Evolutionary conservation across 1,140 invertebrate species (phyloP), one percentile per base, ranked within the genome.

Genomic region (Hesperophylax magnus): DNA sequence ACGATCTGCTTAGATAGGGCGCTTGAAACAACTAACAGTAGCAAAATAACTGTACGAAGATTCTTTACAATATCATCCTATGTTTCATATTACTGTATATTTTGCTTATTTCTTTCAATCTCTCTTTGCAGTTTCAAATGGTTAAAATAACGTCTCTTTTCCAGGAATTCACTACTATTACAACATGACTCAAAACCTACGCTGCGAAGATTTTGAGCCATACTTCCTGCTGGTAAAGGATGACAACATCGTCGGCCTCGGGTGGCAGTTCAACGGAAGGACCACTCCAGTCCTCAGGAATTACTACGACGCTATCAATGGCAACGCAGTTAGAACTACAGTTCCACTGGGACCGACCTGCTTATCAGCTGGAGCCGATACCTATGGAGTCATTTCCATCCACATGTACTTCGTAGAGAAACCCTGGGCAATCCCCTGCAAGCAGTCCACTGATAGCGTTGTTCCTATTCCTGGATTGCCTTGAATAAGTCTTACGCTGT

Each of bases 291-390:
- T 63, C 14, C 69, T 61, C 52, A 80, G 77, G 8, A 77, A 86
- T 60, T 87, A 86, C 86, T 87, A 86, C 20, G 87, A 87, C 63
- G 84, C 79, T 27, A 74, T 82, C 86, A 86, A 5, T 8, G 22
- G 22, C 79, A n/a, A 34, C 5, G 78, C 72, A 53, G 61, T 85
- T 15, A 74, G 86, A 87, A 8, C 76, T 0, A 88, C 87, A 72
- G 85, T 89, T 15, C 85, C 86, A 0, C 7, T 60, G 9, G 88
- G 85, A 0, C 84, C 84, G 1, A 14, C 77, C 0, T 85, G 85
- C 56, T 31, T 84, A 0, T 17, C 24, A 0, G 84, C 85, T 7
- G 80, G 76, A 75, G 71, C 61, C 0, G 80, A 82, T 8, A 78
- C 67, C 2, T 84, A 82, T 54, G 85, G 84, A 7, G 63, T 85